Base-by-base conservation (phyloP, 2,888 invertebrate species). In the Auanema freiburgensis region DNA sequence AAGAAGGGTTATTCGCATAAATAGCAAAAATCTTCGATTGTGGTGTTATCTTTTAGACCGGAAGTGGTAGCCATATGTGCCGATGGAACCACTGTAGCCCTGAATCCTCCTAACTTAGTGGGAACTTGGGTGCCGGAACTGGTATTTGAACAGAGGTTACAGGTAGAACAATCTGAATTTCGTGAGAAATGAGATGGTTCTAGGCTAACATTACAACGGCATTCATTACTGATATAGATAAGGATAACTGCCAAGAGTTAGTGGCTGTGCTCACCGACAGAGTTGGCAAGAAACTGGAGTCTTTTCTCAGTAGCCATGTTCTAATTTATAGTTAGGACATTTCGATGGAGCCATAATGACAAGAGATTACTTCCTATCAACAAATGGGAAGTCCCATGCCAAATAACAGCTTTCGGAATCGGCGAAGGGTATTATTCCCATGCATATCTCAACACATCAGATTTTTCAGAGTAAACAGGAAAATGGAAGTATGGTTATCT, bases 331-430 rank as follows among this genome's bases (percentile, higher is more conserved):
- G 68, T 68, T 40, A 63, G 66, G 10, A 63, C 68, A 0, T 68
- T 59, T 44, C 66, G 63, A 43, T 68, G 49, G 49, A 49, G 49
- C 12, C 1, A 46, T 2, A 52, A 24, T 11, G 53, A 57, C n/a
- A 46, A 56, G 40, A 58, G 65, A 41, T 44, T 70, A 12, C n/a
- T 63, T 14, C 65, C 70, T 11, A 51, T 62, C n/a, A 57, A 63
- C 59, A 70, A 70, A 46, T 70, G 70, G 70, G 70, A 70, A 49
- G 67, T 70, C 18, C 70, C 70, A 23, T 44, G 57, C 10, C 70
- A 70, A 40, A 67, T 70, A 8, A 50, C 67, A 1, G 62, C 58
- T 41, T 40, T 67, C 16, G 55, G 64, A 24, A 57, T 67, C 16
- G 59, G 59, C 43, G 64, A 59, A 52, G 44, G 14, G 24, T 57